Conservation (phyloP, 2,797 vertebrate species). For the Sebastes trivittatus region DNA sequence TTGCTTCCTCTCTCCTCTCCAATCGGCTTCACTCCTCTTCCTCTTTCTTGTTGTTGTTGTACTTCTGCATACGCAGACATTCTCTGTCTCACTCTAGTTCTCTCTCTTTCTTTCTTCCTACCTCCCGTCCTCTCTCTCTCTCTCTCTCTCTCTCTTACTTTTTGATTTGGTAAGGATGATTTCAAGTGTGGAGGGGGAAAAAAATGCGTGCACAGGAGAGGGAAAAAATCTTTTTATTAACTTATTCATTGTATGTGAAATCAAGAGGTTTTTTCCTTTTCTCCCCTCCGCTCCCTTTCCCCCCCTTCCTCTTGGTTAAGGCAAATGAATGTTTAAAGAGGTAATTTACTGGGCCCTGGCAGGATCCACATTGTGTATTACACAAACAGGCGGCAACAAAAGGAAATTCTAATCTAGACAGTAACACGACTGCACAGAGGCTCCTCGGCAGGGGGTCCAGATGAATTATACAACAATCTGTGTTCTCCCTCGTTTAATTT, state of each 20-base stretch:
- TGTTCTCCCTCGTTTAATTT: constrained; percentile 85
- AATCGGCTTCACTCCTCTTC: constrained; percentile 65
- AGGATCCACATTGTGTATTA: constrained; percentile 84
- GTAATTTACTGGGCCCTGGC: constrained; percentile 84
- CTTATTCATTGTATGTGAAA: constrained; percentile 88
- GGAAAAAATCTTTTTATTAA: constrained; percentile 83
- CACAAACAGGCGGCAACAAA: constrained; percentile 85
- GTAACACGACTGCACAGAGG: constrained; percentile 77
- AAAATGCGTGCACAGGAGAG: constrained; percentile 71
- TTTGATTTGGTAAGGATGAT: constrained; percentile 79
- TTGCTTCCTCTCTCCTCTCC: constrained; percentile 62
- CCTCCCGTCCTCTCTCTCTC: constrained; percentile 57
- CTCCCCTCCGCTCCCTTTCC: constrained; percentile 36
- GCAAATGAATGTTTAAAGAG: constrained; percentile 88
- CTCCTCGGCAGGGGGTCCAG: constrained; percentile 79
- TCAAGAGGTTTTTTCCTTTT: constrained; percentile 75
- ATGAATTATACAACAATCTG: constrained; percentile 88
- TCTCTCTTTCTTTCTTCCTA: constrained; percentile 62
- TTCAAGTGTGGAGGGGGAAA: constrained; percentile 63
- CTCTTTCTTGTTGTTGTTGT: constrained; percentile 81
- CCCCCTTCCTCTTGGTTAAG: constrained; percentile 79
- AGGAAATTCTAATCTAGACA: constrained; percentile 86
- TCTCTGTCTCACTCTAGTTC: constrained; percentile 72
- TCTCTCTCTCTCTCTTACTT: constrained; percentile 63
- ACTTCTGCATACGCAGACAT: constrained; percentile 82